phyloP scores from a whole-genome alignment of 37 sponge, comb jelly and placozoan genomes.

The Ephydatia muelleri region DNA sequence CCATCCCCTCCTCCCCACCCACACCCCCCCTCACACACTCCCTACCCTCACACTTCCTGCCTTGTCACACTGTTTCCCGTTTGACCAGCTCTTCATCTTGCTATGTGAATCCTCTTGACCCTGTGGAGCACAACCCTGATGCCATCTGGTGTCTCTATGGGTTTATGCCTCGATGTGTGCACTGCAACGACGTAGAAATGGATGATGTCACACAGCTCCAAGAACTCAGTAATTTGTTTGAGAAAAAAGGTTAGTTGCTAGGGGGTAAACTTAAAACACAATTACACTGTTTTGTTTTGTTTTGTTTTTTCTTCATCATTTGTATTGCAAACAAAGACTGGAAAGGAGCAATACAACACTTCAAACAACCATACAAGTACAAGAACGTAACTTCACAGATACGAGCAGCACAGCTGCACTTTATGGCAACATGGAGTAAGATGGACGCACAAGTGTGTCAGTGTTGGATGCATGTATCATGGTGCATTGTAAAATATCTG shows the following conservation, averaged over 20 bases:
- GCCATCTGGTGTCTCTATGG: background rate
- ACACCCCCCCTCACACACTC: too few relatives aligned
- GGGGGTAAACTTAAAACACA: too few relatives aligned
- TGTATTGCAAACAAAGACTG: background rate
- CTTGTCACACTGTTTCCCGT: too few relatives aligned
- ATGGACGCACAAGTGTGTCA: too few relatives aligned
- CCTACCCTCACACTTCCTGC: too few relatives aligned
- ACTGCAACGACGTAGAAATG: background rate
- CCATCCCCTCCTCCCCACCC: too few relatives aligned
- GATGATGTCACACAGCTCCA: background rate
- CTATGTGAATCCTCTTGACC: background rate
- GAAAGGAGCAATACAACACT: background rate
- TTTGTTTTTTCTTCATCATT: background rate
- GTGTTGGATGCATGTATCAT: too few relatives aligned
- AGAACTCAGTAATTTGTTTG: background rate
- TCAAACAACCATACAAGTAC: background rate
- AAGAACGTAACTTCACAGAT: background rate
- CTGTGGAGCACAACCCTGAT: background rate
- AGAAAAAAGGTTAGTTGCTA: background rate
- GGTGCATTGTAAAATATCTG: too few relatives aligned
- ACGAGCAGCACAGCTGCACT: background rate
- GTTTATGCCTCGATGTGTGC: background rate
- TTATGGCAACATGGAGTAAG: background rate
- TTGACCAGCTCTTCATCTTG: background rate
- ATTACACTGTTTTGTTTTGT: too few relatives aligned